Percentiles rank a stretch among this genome's conserved stretches.
Evolutionary conservation across 2,888 invertebrate species (phyloP).

Genomic region (Ectobius pallidus): DNA sequence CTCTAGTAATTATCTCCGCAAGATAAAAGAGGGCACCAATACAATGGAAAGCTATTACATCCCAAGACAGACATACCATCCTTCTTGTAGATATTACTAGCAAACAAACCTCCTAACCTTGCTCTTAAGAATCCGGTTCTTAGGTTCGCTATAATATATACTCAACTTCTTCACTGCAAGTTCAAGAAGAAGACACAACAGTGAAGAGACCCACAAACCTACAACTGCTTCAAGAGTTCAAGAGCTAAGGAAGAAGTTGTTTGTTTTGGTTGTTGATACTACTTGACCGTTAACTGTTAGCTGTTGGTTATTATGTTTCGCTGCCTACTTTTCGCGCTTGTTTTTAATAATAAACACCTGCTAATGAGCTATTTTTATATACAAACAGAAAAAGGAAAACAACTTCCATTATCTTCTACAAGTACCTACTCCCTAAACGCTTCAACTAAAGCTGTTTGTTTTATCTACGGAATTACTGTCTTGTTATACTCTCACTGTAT

Average conservation of each 20-base stretch:
- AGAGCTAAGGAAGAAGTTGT: conserved; percentile 4
- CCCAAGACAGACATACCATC: conserved; percentile 44
- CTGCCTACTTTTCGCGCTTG: conserved; percentile 5
- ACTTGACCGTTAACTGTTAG: not conserved
- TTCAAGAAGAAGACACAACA: not conserved
- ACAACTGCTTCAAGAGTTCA: conserved; percentile 43
- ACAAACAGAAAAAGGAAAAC: too few relatives aligned
- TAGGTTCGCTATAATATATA: conserved; percentile 40
- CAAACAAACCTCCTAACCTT: conserved; percentile 50
- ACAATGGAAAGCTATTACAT: conserved; percentile 48
- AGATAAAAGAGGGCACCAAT: conserved; percentile 44
- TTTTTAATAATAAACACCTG: not conserved
- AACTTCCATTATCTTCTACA: too few relatives aligned
- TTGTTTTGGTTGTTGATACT: not conserved
- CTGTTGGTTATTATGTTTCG: not conserved
- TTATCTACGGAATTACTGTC: too few relatives aligned
- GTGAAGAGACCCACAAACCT: conserved; percentile 37
- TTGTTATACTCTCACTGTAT: too few relatives aligned
- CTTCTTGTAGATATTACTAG: conserved; percentile 29
- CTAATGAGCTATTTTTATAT: not conserved
- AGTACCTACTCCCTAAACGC: too few relatives aligned
- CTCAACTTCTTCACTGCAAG: not conserved
- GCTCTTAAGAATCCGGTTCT: conserved; percentile 54
- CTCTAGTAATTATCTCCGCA: conserved; percentile 43
- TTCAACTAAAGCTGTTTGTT: too few relatives aligned